A percentile compares a stretch with the other conserved stretches of the same genome.
These are phyloP conservation scores for Etheostoma nigrum DNA, from an alignment of 2,797 vertebrate genomes.

Conservation along the genomic window DNA sequence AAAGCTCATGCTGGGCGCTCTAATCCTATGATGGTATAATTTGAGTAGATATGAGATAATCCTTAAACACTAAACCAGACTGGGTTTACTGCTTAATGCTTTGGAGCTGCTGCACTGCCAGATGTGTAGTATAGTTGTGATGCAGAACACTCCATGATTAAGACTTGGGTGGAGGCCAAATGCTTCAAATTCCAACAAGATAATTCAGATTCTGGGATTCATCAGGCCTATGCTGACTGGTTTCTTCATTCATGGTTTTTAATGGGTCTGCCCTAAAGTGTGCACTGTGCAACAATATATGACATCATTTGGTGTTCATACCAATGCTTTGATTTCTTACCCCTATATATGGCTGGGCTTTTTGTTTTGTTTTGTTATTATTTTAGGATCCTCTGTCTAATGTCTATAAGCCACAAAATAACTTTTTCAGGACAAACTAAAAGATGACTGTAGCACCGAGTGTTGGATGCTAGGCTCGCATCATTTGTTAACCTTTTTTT, in stretches of 20 bases:
- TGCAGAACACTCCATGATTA: slow-evolving; percentile 18
- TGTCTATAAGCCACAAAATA: too few species aligned
- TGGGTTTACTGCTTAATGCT: slow-evolving; percentile 12
- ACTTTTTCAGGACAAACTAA: background rate
- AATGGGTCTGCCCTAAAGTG: background rate
- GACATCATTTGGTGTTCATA: background rate
- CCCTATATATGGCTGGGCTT: background rate
- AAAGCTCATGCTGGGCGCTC: slow-evolving; percentile 1
- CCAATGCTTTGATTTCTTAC: background rate
- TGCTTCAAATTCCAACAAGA: slow-evolving; percentile 6
- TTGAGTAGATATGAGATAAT: slow-evolving; percentile 52
- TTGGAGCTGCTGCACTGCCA: background rate
- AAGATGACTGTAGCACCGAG: background rate
- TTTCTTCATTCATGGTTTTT: background rate
- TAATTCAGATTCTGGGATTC: slow-evolving; percentile 13
- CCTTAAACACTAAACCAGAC: slow-evolving; percentile 23
- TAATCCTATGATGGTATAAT: slow-evolving; percentile 47
- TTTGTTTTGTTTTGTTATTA: too few species aligned
- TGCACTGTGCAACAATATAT: background rate
- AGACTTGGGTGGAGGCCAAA: slow-evolving; percentile 20
- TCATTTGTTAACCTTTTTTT: background rate
- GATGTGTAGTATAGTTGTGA: slow-evolving; percentile 17
- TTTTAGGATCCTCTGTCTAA: background rate
- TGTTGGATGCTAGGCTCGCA: background rate
- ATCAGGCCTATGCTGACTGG: slow-evolving; percentile 1